Percentiles rank a stretch among this genome's conserved stretches.
Evolutionary conservation across 2,888 invertebrate species (phyloP).

Genomic region (Cepaea hortensis): DNA sequence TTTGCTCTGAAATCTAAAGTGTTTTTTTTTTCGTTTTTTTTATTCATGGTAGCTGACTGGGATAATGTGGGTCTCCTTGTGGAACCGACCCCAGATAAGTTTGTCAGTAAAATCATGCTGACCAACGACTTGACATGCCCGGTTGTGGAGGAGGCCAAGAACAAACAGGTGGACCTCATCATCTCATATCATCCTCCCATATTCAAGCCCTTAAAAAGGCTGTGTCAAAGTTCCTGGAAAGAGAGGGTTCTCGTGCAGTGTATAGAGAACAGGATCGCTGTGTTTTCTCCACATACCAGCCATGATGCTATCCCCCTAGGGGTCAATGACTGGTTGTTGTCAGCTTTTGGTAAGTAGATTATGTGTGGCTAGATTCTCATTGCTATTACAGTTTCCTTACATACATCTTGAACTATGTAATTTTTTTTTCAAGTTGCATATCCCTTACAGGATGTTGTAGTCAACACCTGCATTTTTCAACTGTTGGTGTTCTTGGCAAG

Average conservation of each 20-base stretch:
- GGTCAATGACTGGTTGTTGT: constrained; percentile 94
- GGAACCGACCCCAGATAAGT: constrained; percentile 82
- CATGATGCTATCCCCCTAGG: constrained; percentile 90
- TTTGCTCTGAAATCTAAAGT: too few species aligned
- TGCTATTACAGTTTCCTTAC: too few species aligned
- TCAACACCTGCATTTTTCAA: too few species aligned
- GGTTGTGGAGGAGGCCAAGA: constrained; percentile 86
- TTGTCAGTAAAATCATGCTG: constrained; percentile 81
- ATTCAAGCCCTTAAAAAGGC: constrained; percentile 87
- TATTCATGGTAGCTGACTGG: constrained; percentile 84
- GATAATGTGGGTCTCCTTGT: constrained; percentile 95
- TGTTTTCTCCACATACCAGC: constrained; percentile 94
- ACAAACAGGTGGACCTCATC: constrained; percentile 85
- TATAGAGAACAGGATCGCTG: constrained; percentile 88
- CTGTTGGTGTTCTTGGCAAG: too few species aligned
- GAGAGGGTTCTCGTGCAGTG: constrained; percentile 88
- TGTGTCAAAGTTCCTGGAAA: constrained; percentile 83
- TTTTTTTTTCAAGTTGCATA: too few species aligned
- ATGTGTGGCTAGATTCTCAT: too few species aligned
- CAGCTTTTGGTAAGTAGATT: constrained; percentile 79
- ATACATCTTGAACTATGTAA: too few species aligned
- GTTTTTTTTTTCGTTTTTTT: too few species aligned
- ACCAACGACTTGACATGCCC: constrained; percentile 95
- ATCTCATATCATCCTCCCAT: constrained; percentile 97
- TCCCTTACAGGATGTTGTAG: too few species aligned